phyloP scores from a whole-genome alignment of 2,113 vertebrate species.

The Toxostoma redivivum region DNA sequence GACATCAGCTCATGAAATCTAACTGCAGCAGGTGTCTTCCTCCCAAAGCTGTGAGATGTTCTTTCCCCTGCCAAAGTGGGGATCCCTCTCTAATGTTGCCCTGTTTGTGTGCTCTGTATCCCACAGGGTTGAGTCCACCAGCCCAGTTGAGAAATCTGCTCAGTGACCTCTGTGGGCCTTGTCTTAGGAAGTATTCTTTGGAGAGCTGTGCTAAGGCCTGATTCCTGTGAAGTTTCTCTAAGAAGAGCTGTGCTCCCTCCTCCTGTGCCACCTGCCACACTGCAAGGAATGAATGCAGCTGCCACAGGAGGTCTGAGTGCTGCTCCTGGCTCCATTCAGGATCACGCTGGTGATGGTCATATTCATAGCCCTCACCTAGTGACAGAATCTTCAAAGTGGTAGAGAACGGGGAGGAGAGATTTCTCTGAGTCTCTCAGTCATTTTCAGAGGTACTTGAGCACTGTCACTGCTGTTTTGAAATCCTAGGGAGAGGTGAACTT shows the following conservation, averaged over 20 bases:
- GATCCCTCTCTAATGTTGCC: rapidly evolving
- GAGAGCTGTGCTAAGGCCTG: background rate
- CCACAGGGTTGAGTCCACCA: background rate
- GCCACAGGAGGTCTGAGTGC: background rate
- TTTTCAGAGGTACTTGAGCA: background rate
- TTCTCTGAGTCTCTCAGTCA: background rate
- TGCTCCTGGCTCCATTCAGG: background rate
- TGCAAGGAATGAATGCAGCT: background rate
- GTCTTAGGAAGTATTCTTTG: background rate
- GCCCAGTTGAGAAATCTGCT: background rate
- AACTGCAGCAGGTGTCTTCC: background rate
- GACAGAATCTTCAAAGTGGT: background rate
- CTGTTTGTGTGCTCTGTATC: background rate
- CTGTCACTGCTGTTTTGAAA: background rate
- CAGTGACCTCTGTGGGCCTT: background rate
- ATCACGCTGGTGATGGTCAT: background rate
- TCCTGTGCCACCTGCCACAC: background rate
- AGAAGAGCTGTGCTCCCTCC: background rate
- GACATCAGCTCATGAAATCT: background rate
- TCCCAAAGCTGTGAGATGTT: background rate
- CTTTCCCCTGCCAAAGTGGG: background rate
- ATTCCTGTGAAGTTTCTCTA: background rate
- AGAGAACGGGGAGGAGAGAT: background rate
- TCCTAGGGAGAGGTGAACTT: background rate
- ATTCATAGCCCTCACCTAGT: background rate